Evolutionary conservation across 2,888 invertebrate genomes (phyloP), one percentile per base, ranked within the genome.

Genomic region (Pinctada fucata): DNA sequence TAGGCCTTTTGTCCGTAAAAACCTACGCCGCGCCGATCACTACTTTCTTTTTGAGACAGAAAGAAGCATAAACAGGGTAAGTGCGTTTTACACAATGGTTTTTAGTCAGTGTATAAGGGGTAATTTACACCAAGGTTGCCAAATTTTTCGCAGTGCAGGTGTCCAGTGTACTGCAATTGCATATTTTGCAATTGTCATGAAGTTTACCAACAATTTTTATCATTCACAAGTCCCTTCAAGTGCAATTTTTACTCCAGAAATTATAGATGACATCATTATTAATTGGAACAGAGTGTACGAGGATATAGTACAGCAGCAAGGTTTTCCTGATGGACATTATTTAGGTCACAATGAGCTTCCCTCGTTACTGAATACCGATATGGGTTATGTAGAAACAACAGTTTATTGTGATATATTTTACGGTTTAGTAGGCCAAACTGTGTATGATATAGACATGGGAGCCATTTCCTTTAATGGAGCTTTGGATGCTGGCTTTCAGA

Each of bases 161-260:
- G 74, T 72, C 68, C 80, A 80, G 47, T 80, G 80, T 49, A 78
- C 80, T 4, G 80, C 76, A 16, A 80, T 80, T 58, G 77, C 80
- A 31, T 75, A 75, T 47, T 58, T 72, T 65, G 74, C 74, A 49
- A 47, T 78, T 50, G 58, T 75, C 6, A 45, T 74, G 6, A n/a
- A n/a, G n/a, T n/a, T n/a, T n/a, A n/a, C n/a, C n/a, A n/a, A n/a
- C n/a, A n/a, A n/a, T n/a, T n/a, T n/a, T n/a, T n/a, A n/a, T n/a
- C 65, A 72, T 72, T 72, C 47, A 50, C 72, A n/a, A 63, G 45
- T 16, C 16, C 31, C 31, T 31, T 45, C 16, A 31, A 16, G 45
- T 72, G 63, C n/a, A 58, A 66, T 74, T 74, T 66, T 16, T 8
- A n/a, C 58, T 49, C 16, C 65, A 5, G 58, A 6, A 4, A 31